Evolutionary conservation across 2,888 invertebrate genomes (phyloP).

Genomic region (Aproaerema taeniolella): DNA sequence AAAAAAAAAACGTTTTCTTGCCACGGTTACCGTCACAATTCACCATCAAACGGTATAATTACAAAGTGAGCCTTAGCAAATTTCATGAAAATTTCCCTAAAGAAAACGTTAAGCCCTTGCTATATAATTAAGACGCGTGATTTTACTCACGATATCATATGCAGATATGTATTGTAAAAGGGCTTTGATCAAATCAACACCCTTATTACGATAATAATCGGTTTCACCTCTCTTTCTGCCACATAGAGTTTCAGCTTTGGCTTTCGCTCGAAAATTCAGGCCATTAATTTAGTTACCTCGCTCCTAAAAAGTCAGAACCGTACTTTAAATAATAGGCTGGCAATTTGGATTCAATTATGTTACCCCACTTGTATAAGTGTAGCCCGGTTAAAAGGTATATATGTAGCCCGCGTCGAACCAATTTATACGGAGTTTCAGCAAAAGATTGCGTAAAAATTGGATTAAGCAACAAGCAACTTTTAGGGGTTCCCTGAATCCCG

Average conservation of each 20-base stretch:
- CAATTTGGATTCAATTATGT: constrained; percentile 13
- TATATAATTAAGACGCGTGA: too few relatives aligned
- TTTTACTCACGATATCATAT: too few relatives aligned
- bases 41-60: too few relatives aligned
- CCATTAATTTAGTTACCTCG: constrained; percentile 11
- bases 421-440: constrained; percentile 21
- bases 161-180: too few relatives aligned
- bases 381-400: constrained; percentile 4
- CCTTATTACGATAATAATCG: constrained; percentile 9
- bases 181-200: constrained; percentile 8
- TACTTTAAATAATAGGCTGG: constrained; percentile 10
- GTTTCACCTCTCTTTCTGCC: not conserved
- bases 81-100: too few relatives aligned
- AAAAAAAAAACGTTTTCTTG: too few relatives aligned
- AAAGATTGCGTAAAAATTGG: constrained; percentile 42
- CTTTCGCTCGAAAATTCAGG: constrained; percentile 2
- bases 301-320: constrained; percentile 10
- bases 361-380: constrained; percentile 8
- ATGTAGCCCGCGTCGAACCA: constrained; percentile 15
- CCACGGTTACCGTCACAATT: too few relatives aligned
- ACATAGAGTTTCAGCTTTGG: not conserved
- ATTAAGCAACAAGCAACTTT: constrained; percentile 48
- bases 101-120: too few relatives aligned
- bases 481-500: constrained; percentile 45
- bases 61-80: too few relatives aligned